Evolutionary conservation across 2,113 vertebrate genomes (phyloP), one percentile per base, ranked within the genome.

Genomic region (Electrona antarctica): DNA sequence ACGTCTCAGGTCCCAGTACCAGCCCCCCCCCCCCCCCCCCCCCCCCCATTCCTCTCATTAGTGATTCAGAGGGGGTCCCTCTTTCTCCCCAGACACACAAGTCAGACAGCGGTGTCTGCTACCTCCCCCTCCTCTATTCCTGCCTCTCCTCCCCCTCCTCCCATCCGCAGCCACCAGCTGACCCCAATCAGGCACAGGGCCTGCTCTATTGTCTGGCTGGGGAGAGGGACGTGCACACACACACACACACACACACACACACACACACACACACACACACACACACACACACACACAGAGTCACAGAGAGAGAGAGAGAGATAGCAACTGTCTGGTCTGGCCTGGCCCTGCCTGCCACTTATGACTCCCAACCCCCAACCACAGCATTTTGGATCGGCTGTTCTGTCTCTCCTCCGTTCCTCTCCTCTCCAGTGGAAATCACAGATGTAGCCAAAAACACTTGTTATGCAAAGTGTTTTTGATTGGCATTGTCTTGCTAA

Each of bases 141-240:
- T 54, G 62, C 13, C 13, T 21, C 67, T 47, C 50, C 72, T n/a
- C 8, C 28, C 71, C 56, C 72, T 46, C 47, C 49, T 14, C 69
- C 83, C 77, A 48, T 74, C 69, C 14, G 66, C 84, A 84, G 76
- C 87, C 88, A 89, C 87, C 87, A 91, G 88, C 90, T 91, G 88
- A 91, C 90, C 90, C 87, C 88, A 89, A 91, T 91, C 85, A 91
- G 90, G 80, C 85, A 77, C 76, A 83, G 80, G 83, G 71, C 78
- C 84, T 75, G 78, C 77, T 84, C 85, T 89, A 88, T 90, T 91
- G 90, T 91, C 82, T 90, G 81, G 78, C 69, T 69, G 64, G 57
- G 73, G 79, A 83, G 72, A 71, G 67, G 60, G 60, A 80, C 78
- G 73, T 52, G 48, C 8, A 41, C 66, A 61, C 46, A 48, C 50